These are phyloP conservation scores for Brachionus calyciflorus DNA, from an alignment of 1,140 invertebrate genomes.

Conservation along the genomic window DNA sequence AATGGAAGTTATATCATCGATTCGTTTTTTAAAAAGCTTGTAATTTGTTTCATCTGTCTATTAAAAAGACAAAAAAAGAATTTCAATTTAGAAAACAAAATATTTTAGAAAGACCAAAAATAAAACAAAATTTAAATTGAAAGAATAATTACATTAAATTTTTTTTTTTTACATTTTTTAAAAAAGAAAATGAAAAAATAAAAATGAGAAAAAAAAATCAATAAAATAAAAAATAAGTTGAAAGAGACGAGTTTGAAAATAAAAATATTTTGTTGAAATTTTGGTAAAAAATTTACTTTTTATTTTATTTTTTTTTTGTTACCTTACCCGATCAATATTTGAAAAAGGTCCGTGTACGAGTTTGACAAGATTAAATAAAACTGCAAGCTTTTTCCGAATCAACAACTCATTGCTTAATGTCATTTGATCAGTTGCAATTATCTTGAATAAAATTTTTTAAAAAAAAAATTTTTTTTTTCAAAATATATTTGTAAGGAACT, in stretches of 20 bases:
- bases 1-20: not conserved
- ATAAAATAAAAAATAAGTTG: constrained; percentile 40
- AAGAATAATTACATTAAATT: constrained; percentile 32
- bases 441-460: not conserved
- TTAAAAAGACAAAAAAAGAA: not conserved
- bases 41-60: constrained; percentile 34
- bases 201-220: constrained; percentile 36
- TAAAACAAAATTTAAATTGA: no score
- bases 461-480: not conserved
- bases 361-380: constrained; percentile 24
- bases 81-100: not conserved
- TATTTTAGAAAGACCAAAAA: not conserved
- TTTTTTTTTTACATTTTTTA: constrained; percentile 20
- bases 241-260: not conserved
- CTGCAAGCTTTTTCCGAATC: not conserved
- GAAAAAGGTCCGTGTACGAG: not conserved
- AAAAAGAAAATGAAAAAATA: constrained; percentile 23
- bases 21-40: not conserved
- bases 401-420: constrained; percentile 12
- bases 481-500: not conserved
- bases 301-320: no score
- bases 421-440: constrained; percentile 33
- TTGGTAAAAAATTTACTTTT: not conserved
- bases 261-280: not conserved
- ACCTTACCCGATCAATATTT: not conserved